Evolutionary conservation across 2,113 vertebrate species (phyloP), one percentile per base, ranked within the genome.

Genomic region (Fregetta grallaria): DNA sequence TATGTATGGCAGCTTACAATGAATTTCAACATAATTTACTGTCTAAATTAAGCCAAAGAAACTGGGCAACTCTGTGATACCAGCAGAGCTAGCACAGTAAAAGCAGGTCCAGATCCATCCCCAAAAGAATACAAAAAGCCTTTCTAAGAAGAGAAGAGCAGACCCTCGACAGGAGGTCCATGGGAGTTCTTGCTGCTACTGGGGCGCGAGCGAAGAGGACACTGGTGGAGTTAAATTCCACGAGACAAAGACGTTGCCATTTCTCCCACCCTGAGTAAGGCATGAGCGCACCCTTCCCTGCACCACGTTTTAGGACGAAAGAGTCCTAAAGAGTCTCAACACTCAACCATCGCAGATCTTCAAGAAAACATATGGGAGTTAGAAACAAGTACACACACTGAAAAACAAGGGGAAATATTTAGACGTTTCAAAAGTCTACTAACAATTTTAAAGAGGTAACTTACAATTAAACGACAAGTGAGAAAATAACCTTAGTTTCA

Each of bases 271-370:
- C 7, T 11, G 44, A 6, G 10, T 3, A 65, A 88, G 30, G 42
- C 21, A 79, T 1, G 18, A 65, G 53, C 38, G 72, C 29, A 47
- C 2, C 25, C 17, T 42, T 67, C 29, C n/a, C n/a, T 34, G n/a
- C 25, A 62, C 9, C 62, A 17, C 11, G 22, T 36, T 61, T 81
- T 36, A 88, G 56, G n/a, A 56, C 14, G 61, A 15, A 19, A 34
- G 15, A 58, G 9, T 56, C 8, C 20, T 36, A 20, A 78, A 77
- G 20, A 59, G 5, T 63, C 25, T 22, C 45, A 66, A 44, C 15
- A 49, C 10, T 13, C 30, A 73, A 45, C 18, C 38, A n/a, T 0
- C 1, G 0, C 11, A 0, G n/a, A 42, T 10, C 44, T 38, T 63
- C 52, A 80, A 26, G 50, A 85, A 92, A 81, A 58, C 11, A 22